These are phyloP conservation scores for Empis stercorea DNA, from an alignment of 2,888 invertebrate species.

Conservation along the genomic window DNA sequence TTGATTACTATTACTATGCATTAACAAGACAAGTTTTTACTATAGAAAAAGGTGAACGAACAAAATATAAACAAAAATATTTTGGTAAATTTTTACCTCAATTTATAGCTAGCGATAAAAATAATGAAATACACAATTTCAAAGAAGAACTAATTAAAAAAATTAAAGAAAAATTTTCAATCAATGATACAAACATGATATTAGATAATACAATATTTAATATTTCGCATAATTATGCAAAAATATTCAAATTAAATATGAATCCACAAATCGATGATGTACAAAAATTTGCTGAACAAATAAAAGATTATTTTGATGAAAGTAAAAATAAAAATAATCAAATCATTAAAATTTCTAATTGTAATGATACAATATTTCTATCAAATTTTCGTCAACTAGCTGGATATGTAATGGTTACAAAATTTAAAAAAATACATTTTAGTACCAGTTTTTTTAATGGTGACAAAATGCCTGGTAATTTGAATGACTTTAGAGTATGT, in stretches of 20 bases:
- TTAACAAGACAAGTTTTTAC: not conserved
- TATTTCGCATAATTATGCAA: too few relatives aligned
- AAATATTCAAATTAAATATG: too few relatives aligned
- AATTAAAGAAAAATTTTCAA: too few relatives aligned
- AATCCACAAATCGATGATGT: too few relatives aligned
- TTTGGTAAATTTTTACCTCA: not conserved
- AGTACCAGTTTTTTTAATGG: not conserved
- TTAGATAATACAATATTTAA: too few relatives aligned
- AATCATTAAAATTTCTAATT: too few relatives aligned
- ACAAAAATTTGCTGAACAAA: too few relatives aligned
- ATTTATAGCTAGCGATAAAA: not conserved
- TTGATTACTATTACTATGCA: not conserved
- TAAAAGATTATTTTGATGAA: too few relatives aligned
- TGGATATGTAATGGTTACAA: slow-evolving; percentile 1
- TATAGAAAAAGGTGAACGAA: not conserved
- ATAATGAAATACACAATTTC: not conserved
- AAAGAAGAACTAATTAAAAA: too few relatives aligned
- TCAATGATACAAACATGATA: too few relatives aligned
- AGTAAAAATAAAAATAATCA: too few relatives aligned
- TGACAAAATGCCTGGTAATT: not conserved
- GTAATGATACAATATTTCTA: not conserved
- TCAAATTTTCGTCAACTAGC: not conserved
- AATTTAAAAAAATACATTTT: not conserved
- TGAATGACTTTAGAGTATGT: not conserved
- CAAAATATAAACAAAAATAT: not conserved